Evolutionary conservation across 2,797 vertebrate species (phyloP).

Genomic region (Sebastes oblongus): DNA sequence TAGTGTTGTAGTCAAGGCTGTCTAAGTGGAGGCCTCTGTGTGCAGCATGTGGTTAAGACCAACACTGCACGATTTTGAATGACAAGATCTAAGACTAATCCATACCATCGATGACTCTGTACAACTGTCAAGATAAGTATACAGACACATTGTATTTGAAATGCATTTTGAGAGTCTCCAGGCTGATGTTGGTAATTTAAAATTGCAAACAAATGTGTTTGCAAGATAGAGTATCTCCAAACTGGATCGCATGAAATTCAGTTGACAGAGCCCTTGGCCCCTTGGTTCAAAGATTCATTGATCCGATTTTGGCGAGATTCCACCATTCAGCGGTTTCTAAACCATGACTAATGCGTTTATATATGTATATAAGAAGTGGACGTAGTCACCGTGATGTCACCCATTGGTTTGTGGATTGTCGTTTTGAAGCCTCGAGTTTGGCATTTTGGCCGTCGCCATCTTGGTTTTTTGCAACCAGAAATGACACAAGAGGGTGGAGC

Average conservation of each 20-base stretch:
- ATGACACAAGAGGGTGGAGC: no score
- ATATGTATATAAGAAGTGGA: neutral
- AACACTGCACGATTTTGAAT: neutral
- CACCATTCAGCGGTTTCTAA: neutral
- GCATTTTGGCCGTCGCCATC: no score
- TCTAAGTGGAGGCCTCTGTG: conserved; percentile 16
- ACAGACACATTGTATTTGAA: neutral
- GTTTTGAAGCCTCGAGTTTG: neutral
- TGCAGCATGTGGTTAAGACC: neutral
- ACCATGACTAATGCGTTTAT: neutral
- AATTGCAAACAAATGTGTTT: neutral
- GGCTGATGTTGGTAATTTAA: neutral
- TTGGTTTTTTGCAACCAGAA: no score
- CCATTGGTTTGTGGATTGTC: neutral
- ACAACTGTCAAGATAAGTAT: neutral
- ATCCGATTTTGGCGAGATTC: neutral
- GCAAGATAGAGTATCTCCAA: neutral
- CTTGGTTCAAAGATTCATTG: neutral
- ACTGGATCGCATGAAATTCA: neutral
- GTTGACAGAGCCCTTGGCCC: neutral
- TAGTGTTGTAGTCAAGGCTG: conserved; percentile 19
- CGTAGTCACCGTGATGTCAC: neutral
- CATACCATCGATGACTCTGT: neutral
- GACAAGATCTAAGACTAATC: conserved; percentile 13
- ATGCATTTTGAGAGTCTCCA: neutral